phyloP scores from a whole-genome alignment of 1,140 invertebrate species.

The Zaprionus nigranus region DNA sequence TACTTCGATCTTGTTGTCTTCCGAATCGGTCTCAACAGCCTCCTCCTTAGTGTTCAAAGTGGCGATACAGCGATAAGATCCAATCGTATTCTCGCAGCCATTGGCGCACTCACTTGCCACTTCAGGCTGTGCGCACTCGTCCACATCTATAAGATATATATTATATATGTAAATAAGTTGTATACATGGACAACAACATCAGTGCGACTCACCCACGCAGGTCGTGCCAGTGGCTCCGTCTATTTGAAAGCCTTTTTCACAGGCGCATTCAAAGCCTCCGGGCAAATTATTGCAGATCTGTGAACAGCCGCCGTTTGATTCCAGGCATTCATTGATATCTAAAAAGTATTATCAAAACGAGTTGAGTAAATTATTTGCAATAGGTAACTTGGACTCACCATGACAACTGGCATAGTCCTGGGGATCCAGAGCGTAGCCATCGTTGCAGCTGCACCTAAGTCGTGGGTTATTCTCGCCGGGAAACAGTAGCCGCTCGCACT shows the following conservation, averaged over 20 bases:
- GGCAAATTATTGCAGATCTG: conserved; percentile 89
- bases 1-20: conserved; percentile 9
- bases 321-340: conserved; percentile 92
- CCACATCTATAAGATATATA: conserved; percentile 85
- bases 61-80: conserved; percentile 88
- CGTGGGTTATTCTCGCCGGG: conserved; percentile 74
- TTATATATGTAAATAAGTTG: not conserved
- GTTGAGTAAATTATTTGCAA: not conserved
- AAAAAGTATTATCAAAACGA: not conserved
- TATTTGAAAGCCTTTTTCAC: conserved; percentile 86
- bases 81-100: conserved; percentile 89
- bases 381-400: conserved; percentile 49
- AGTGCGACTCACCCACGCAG: conserved; percentile 80
- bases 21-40: not conserved
- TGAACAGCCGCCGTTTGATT: conserved; percentile 88
- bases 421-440: conserved; percentile 73
- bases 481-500: conserved; percentile 73
- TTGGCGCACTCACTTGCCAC: conserved; percentile 86
- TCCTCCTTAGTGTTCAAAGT: conserved; percentile 41
- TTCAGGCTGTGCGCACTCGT: conserved; percentile 87
- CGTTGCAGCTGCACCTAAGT: conserved; percentile 69
- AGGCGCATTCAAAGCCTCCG: conserved; percentile 89
- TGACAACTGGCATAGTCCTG: conserved; percentile 70
- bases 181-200: not conserved
- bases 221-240: conserved; percentile 43